Percentiles rank a stretch among this genome's conserved stretches.
phyloP scores from a whole-genome alignment of 2,113 vertebrate species.

The Oostethus manadensis region DNA sequence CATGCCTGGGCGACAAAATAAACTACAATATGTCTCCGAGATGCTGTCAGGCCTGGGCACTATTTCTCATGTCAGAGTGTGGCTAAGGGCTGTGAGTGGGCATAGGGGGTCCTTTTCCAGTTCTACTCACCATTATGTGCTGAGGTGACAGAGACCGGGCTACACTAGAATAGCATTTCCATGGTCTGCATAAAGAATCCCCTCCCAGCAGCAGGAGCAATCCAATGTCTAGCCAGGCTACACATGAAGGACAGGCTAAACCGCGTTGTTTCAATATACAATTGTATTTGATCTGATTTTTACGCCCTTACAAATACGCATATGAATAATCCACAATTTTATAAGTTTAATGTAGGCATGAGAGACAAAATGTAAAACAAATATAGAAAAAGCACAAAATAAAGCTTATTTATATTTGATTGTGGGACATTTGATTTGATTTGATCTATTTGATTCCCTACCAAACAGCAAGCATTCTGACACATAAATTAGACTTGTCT shows the following conservation, averaged over 20 bases:
- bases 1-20: conserved; percentile 67
- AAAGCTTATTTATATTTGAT: too few species aligned
- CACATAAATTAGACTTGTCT: too few species aligned
- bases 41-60: conserved; percentile 61
- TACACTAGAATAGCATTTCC: conserved; percentile 65
- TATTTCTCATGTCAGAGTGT: conserved; percentile 63
- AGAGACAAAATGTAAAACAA: too few species aligned
- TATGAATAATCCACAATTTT: too few species aligned
- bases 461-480: too few species aligned
- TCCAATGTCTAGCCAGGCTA: conserved; percentile 37
- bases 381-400: too few species aligned
- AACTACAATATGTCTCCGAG: conserved; percentile 77
- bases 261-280: conserved; percentile 35
- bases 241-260: conserved; percentile 33
- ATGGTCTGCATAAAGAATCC: conserved; percentile 65
- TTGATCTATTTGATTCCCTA: too few species aligned
- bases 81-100: conserved; percentile 64
- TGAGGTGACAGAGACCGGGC: conserved; percentile 62
- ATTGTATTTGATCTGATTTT: not conserved
- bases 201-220: conserved; percentile 49
- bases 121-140: conserved; percentile 66
- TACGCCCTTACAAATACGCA: not conserved
- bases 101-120: conserved; percentile 61
- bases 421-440: too few species aligned
- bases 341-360: too few species aligned